Conservation (phyloP, 1,140 invertebrate genomes). For the Oncopodura yosiiana region DNA sequence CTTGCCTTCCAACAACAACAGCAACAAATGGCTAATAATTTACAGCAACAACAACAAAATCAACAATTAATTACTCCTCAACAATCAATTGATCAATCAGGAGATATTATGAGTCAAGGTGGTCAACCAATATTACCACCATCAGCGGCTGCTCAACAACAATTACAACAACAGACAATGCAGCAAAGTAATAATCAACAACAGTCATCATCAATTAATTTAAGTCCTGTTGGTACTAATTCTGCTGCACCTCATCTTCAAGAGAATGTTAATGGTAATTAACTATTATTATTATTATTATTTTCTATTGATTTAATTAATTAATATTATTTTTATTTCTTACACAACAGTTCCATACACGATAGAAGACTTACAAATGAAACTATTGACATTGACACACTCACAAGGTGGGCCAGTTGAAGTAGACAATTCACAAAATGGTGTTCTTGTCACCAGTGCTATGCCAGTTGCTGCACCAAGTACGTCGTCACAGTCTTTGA, state of each 20-base stretch:
- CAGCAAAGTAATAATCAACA: too few species aligned
- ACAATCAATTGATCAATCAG: conserved; percentile 1
- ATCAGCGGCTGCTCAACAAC: conserved; percentile 10
- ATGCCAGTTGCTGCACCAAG: background rate
- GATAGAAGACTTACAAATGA: conserved; percentile 48
- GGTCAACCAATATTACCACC: conserved; percentile 12
- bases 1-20: conserved; percentile 4
- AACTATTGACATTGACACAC: conserved; percentile 47
- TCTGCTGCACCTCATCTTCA: too few species aligned
- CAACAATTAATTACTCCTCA: too few species aligned
- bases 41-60: conserved; percentile 2
- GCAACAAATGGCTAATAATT: background rate
- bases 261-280: too few species aligned
- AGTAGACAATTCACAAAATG: background rate
- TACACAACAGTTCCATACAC: conserved; percentile 45
- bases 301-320: too few species aligned
- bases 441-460: too few species aligned
- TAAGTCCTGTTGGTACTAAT: too few species aligned
- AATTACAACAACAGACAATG: background rate
- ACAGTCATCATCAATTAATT: too few species aligned
- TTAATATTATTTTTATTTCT: too few species aligned
- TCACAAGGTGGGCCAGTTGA: conserved; percentile 34
- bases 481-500: conserved; percentile 7
- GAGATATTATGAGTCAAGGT: background rate
- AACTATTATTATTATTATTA: too few species aligned